Evolutionary conservation across 2,797 vertebrate species (phyloP).

Genomic region (Emys orbicularis): DNA sequence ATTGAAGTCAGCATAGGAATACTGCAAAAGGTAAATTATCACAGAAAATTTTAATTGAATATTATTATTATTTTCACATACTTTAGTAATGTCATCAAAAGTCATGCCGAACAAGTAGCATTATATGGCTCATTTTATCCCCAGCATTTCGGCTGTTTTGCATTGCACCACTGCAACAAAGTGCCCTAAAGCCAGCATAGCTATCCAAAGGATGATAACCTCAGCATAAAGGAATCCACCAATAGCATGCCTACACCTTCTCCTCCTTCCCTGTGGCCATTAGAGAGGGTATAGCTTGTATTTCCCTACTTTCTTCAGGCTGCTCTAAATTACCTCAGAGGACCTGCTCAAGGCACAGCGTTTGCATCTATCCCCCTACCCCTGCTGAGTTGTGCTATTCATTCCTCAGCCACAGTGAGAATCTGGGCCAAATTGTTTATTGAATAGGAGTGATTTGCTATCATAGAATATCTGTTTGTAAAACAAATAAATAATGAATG

Average conservation of each 20-base stretch:
- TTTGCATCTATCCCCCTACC: not conserved
- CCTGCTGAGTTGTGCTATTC: not conserved
- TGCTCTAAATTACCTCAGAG: not conserved
- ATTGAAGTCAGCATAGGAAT: not conserved
- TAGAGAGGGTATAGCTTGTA: not conserved
- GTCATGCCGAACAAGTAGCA: not conserved
- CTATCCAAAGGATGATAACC: not conserved
- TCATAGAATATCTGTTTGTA: constrained; percentile 12
- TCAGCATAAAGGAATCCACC: not conserved
- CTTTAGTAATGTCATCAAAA: not conserved
- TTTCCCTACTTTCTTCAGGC: not conserved
- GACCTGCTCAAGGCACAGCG: not conserved
- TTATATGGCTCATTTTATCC: not conserved
- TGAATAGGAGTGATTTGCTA: constrained; percentile 13
- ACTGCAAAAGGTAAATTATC: constrained; percentile 52
- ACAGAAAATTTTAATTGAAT: constrained; percentile 25
- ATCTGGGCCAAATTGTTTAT: not conserved
- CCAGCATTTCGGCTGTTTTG: not conserved
- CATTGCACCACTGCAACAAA: not conserved
- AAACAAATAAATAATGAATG: not conserved
- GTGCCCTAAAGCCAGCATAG: not conserved
- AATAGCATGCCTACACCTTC: not conserved
- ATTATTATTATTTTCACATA: not conserved
- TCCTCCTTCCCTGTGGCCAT: not conserved
- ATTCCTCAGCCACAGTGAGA: not conserved